A percentile compares a stretch with the other conserved stretches of the same genome.
phyloP scores from a whole-genome alignment of 2,113 vertebrate genomes.

The Anser cygnoides region DNA sequence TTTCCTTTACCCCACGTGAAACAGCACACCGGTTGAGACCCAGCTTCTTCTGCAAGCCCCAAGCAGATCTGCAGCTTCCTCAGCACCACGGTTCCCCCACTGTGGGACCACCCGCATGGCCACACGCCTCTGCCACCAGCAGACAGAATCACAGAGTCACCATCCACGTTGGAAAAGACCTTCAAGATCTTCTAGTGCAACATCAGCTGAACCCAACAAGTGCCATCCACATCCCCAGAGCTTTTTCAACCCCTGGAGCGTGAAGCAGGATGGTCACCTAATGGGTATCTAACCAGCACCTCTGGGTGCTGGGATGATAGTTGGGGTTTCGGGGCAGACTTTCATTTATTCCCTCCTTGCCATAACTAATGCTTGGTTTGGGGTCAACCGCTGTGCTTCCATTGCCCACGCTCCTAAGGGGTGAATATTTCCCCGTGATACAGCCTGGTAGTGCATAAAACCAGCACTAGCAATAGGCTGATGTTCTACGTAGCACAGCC shows the following conservation, averaged over 20 bases:
- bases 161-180: background rate
- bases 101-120: fast-evolving
- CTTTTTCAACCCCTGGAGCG: background rate
- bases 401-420: background rate
- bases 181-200: background rate
- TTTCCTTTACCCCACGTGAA: background rate
- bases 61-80: background rate
- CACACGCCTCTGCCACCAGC: background rate
- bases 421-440: background rate
- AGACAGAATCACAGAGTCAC: background rate
- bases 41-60: background rate
- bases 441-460: background rate
- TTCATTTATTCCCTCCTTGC: background rate
- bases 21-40: background rate
- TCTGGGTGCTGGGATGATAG: background rate
- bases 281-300: background rate
- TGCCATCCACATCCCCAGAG: background rate
- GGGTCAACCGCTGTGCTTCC: background rate
- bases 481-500: constrained; percentile 56
- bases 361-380: background rate
- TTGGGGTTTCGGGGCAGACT: fast-evolving
- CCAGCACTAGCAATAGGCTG: background rate
- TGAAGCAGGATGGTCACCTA: background rate
- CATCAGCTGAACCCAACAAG: background rate
- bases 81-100: background rate